Evolutionary conservation across 2,888 invertebrate genomes (phyloP).

Genomic region (Romanomermis culicivorax): DNA sequence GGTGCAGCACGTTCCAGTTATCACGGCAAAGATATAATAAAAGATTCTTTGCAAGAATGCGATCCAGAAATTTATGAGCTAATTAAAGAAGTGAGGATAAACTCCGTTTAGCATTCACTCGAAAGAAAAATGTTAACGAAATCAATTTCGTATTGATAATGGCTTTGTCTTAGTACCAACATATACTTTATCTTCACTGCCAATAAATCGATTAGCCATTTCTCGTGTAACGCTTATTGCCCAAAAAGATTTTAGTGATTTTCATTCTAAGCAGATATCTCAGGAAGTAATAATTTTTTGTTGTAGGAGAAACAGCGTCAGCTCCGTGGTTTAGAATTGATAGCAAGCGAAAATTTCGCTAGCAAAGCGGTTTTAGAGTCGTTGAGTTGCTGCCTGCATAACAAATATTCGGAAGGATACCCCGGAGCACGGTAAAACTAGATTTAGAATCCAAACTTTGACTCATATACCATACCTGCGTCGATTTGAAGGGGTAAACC

Average conservation of each 20-base stretch:
- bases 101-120: neutral
- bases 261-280: no score
- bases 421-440: conserved; percentile 33
- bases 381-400: conserved; percentile 36
- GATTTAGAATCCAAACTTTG: neutral
- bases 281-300: no score
- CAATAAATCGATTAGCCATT: no score
- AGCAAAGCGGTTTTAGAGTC: conserved; percentile 34
- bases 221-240: no score
- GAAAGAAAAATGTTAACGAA: neutral
- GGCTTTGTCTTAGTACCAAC: no score
- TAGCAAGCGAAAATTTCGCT: conserved; percentile 59
- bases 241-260: no score
- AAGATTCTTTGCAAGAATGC: conserved; percentile 38
- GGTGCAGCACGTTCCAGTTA: no score
- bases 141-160: no score
- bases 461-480: neutral
- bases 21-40: conserved; percentile 16
- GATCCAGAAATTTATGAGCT: conserved; percentile 67
- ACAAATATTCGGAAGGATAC: conserved; percentile 42
- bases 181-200: no score
- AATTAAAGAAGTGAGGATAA: conserved; percentile 40
- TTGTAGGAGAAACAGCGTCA: conserved; percentile 67
- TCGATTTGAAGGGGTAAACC: neutral
- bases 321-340: conserved; percentile 65